Base-by-base conservation (phyloP, 2,113 vertebrate species). In the Solea solea region DNA sequence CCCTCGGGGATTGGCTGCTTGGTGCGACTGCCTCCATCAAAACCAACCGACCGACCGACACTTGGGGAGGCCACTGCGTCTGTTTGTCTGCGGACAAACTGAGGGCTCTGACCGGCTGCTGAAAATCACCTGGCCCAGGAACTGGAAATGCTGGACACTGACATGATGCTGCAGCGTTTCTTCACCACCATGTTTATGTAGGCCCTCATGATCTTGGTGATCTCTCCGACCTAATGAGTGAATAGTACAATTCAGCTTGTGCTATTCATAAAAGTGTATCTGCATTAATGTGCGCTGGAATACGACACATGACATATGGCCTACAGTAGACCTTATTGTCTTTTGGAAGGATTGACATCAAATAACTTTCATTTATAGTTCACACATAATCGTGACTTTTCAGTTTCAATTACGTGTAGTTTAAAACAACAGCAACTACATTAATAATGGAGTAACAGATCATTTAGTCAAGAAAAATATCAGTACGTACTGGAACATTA, bases 151-250 rank as follows among this genome's bases (percentile, higher is more conserved):
- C 95, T 96, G 80, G 93, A 92, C 74, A 94, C 92, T 0, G 96
- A 97, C 86, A 95, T 96, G 87, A 95, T 92, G 8, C 95, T 97
- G 93, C 95, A 97, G 57, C 96, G 95, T 70, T 97, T 97, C 91
- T 96, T 97, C 86, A 97, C 96, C 7, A 97, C 91, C 95, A 96
- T 97, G 87, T 96, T 97, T 76, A 97, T 97, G 90, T 97, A 97
- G 0, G 95, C 96, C 82, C 94, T 96, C 96, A 97, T 97, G 83
- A 97, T 96, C 92, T 97, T 97, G 44, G 96, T 95, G 89, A 97
- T 95, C 89, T 97, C 96, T 0, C 95, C 94, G 25, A 97, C 96
- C 96, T 97, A 9, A 14, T 65, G 73, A 59, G 48, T 11, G 16
- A 71, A 74, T 86, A 48, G 12, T 11, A 48, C 1, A 0, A 13